Evolutionary conservation across 2,888 invertebrate species (phyloP), one percentile per base, ranked within the genome.

Genomic region (Spodoptera picta): DNA sequence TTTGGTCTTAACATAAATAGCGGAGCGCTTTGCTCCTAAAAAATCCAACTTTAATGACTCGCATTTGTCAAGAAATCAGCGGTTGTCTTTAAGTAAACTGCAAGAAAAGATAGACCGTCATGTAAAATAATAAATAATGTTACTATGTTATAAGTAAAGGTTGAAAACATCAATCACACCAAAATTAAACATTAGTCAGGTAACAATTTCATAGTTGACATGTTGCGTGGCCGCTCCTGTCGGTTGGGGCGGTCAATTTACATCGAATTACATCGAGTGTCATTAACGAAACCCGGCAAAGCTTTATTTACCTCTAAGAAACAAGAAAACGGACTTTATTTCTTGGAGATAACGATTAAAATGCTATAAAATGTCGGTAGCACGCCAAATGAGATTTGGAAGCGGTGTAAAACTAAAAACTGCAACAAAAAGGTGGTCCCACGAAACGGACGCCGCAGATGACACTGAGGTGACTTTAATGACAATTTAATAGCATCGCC

Each of bases 401-500:
- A 82, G 82, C 80, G 83, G 79, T 86, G 86, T 87, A 86, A 85
- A 87, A 88, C 88, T 91, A 92, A 92, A 92, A 92, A 92, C 90
- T 91, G 90, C 91, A 90, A 87, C 91, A 94, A 94, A 94, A 93
- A 94, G 81, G 81, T 83, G 86, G 87, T 87, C 88, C 84, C 90
- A 91, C 90, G 89, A 90, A 92, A 90, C 88, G 88, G 86, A 87
- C 87, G 85, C 80, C 85, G 82, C 92, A 92, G 93, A 93, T 93
- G 94, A 94, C 94, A 94, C 91, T 81, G 88, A 88, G 88, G 90
- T 87, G 88, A 88, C 90, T 93, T 91, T 94, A 94, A 94, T 92
- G 94, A 92, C 92, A 93, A 87, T 94, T 93, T 94, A 94, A 94
- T 94, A 92, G 92, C 93, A 87, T 87, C 85, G 89, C 92, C 92